Evolutionary conservation across 2,797 vertebrate species (phyloP), one percentile per base, ranked within the genome.

Genomic region (Anas bahamensis): DNA sequence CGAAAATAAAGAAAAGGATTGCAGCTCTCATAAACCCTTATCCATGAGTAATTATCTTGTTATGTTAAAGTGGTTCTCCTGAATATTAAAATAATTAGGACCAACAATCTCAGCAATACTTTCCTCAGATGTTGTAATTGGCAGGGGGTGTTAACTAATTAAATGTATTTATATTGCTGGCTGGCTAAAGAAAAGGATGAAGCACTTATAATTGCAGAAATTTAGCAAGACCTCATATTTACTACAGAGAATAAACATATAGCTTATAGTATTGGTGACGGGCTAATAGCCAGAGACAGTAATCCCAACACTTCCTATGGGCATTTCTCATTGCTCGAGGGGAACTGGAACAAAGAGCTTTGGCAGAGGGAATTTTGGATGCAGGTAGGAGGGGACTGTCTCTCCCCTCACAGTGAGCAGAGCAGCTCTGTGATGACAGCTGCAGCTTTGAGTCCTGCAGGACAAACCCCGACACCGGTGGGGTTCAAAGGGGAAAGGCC

Each of bases 71-170:
- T 96, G 91, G 90, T 94, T 97, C 96, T 97, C 92, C 93, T 97
- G 95, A 98, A 97, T 97, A 97, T 97, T 97, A 97, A 97, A 97
- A 97, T 97, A 97, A 97, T 98, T 96, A 96, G 93, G 93, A 92
- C 95, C 95, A 96, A 97, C 92, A 93, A 96, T 97, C 93, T 97
- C 97, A 81, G 80, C 94, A 86, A 91, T 93, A 93, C 87, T 95
- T 96, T 94, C 86, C 88, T 97, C 95, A 92, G 93, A 95, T 89
- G 86, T 94, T 96, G 69, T 97, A 97, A 97, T 97, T 96, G 97
- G 96, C 94, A 97, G 77, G 87, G 93, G 97, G 95, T 97, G 97
- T 97, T 97, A 95, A 96, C 94, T 97, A 97, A 97, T 96, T 97
- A 95, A 92, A 96, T 93, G 69, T 96, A 94, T 97, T 97, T 97